These are phyloP conservation scores for Tinea pellionella DNA, from an alignment of 2,888 invertebrate genomes.

Conservation along the genomic window DNA sequence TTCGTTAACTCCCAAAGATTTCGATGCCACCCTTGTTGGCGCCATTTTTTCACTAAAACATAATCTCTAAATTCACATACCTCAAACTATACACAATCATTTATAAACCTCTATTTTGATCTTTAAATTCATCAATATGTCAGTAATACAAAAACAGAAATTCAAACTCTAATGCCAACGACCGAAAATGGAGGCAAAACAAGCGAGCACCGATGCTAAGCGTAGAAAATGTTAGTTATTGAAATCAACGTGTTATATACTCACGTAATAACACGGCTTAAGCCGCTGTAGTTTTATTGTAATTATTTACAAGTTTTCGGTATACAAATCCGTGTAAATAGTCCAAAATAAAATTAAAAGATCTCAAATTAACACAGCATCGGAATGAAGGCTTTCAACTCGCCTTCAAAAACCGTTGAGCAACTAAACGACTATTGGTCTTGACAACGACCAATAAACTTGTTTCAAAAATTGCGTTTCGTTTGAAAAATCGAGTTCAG, in stretches of 20 bases:
- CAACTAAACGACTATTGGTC: constrained; percentile 44
- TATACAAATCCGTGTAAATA: constrained; percentile 11
- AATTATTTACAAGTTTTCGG: constrained; percentile 26
- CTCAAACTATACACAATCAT: constrained; percentile 16
- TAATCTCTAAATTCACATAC: constrained; percentile 26
- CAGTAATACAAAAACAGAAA: constrained; percentile 27
- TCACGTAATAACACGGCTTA: constrained; percentile 37
- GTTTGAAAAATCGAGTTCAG: constrained; percentile 18
- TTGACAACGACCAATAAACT: constrained; percentile 31
- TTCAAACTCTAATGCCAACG: constrained; percentile 41
- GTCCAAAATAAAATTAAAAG: constrained; percentile 11
- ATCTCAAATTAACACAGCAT: constrained; percentile 47
- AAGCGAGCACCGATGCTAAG: constrained; percentile 35
- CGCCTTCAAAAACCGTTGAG: constrained; percentile 61
- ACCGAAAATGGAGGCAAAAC: constrained; percentile 64
- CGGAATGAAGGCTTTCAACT: constrained; percentile 35
- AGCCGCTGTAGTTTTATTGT: constrained; percentile 40
- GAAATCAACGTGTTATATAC: constrained; percentile 25
- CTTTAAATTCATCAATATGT: neutral
- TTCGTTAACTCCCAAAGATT: constrained; percentile 57
- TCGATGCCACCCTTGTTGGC: constrained; percentile 70
- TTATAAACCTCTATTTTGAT: constrained; percentile 13
- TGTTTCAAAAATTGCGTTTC: constrained; percentile 26
- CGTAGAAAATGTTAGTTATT: neutral
- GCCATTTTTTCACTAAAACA: constrained; percentile 60